These are phyloP conservation scores for Chironomus riparius DNA, from an alignment of 2,888 invertebrate species.

Conservation along the genomic window DNA sequence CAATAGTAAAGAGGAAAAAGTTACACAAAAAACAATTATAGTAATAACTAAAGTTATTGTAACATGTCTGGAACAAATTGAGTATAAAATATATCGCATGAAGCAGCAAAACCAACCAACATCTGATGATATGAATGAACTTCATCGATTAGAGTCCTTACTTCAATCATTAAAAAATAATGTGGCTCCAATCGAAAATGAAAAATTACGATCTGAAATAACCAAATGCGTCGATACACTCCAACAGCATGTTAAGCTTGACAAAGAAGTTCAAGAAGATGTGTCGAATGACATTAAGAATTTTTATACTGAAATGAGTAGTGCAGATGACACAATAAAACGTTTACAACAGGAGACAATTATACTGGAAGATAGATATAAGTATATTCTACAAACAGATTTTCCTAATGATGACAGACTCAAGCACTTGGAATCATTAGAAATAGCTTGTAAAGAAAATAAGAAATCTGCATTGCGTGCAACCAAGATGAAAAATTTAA, in stretches of 20 bases:
- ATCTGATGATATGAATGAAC: neutral
- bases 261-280: conserved; percentile 5
- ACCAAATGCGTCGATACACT: conserved; percentile 13
- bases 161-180: neutral
- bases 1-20: neutral
- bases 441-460: conserved; percentile 54
- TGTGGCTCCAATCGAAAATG: neutral
- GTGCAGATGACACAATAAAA: conserved; percentile 1
- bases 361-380: conserved; percentile 44
- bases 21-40: conserved; percentile 17
- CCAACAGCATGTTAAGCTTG: conserved; percentile 13
- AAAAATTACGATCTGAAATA: neutral
- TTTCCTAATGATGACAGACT: conserved; percentile 58
- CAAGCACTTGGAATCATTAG: conserved; percentile 59
- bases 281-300: neutral
- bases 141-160: neutral
- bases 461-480: conserved; percentile 53
- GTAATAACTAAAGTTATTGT: conserved; percentile 22
- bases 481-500: conserved; percentile 43
- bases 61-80: conserved; percentile 22
- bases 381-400: conserved; percentile 52
- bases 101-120: neutral
- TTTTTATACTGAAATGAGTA: conserved; percentile 2
- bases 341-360: conserved; percentile 8
- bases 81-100: neutral